phyloP scores from a whole-genome alignment of 1,140 invertebrate genomes.

The Heterodera schachtii region DNA sequence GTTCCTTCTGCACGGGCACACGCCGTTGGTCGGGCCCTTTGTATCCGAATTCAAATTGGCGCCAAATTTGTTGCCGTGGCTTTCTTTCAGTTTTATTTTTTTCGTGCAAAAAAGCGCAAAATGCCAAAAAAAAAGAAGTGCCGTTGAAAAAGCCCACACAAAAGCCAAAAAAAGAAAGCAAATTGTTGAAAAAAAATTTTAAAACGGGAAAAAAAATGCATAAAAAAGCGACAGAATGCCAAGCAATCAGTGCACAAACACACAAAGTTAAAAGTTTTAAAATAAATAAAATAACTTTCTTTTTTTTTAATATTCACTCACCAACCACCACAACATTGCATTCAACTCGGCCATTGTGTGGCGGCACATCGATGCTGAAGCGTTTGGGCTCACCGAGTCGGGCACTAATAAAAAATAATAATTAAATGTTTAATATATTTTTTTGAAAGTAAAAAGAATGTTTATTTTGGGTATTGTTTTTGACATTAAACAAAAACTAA shows the following conservation, averaged over 20 bases:
- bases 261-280: constrained; percentile 11
- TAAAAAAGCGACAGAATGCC: constrained; percentile 30
- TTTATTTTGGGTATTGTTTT: no score
- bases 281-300: constrained; percentile 18
- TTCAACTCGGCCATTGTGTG: constrained; percentile 53
- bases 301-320: constrained; percentile 52
- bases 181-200: not conserved
- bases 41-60: constrained; percentile 30
- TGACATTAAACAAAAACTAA: no score
- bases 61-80: constrained; percentile 5
- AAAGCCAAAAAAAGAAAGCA: constrained; percentile 24
- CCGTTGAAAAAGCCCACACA: not conserved
- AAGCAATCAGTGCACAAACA: constrained; percentile 24
- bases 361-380: constrained; percentile 57
- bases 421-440: not conserved
- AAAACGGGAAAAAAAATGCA: not conserved
- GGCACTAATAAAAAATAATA: constrained; percentile 25
- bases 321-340: constrained; percentile 68
- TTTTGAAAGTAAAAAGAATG: no score
- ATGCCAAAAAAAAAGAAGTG: constrained; percentile 3
- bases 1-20: constrained; percentile 24
- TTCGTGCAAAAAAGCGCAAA: not conserved
- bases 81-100: not conserved
- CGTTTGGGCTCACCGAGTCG: constrained; percentile 60
- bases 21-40: constrained; percentile 31